phyloP scores from a whole-genome alignment of 2,797 vertebrate species.

The Gallinago nigripennis region DNA sequence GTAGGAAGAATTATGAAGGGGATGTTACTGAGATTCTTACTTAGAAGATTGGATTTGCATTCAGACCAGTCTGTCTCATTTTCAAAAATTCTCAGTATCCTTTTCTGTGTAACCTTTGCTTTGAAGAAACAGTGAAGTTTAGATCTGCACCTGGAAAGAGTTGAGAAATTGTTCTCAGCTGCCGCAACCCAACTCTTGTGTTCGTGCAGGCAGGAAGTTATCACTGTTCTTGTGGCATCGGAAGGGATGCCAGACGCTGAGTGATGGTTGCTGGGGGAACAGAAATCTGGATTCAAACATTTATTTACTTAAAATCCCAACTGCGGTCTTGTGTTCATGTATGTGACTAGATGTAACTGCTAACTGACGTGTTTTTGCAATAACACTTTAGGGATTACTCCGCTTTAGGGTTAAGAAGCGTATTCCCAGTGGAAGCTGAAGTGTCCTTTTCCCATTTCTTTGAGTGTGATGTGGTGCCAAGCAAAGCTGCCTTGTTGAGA shows the following conservation, averaged over 20 bases:
- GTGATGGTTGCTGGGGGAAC: neutral
- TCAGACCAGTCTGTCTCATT: neutral
- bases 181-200: neutral
- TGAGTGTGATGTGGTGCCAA: neutral
- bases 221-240: neutral
- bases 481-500: neutral
- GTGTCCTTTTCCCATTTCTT: neutral
- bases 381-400: neutral
- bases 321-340: neutral
- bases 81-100: neutral
- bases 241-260: neutral
- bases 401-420: neutral
- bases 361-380: neutral
- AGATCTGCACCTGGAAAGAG: neutral
- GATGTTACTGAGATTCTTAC: neutral
- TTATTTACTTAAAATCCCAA: neutral
- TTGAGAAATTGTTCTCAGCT: neutral
- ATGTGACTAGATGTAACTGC: neutral
- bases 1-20: neutral
- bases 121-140: neutral
- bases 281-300: neutral
- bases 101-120: neutral
- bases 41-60: neutral
- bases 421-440: neutral
- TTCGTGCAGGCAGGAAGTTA: neutral